Evolutionary conservation across 2,113 vertebrate species (phyloP).

Genomic region (Myodes glareolus): DNA sequence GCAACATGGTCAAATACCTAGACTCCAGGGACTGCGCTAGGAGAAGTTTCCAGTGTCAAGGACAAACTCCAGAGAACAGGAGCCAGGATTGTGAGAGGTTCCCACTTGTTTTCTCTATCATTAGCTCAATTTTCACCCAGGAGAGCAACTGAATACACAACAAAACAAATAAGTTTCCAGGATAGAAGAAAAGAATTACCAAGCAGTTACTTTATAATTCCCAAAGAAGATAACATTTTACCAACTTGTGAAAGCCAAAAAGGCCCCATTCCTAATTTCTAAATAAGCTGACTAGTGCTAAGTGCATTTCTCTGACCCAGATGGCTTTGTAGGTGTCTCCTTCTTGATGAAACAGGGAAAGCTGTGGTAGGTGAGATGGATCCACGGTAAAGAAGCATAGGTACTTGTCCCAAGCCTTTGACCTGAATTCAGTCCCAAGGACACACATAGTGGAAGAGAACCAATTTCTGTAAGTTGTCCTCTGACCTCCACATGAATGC

Average conservation of each 20-base stretch:
- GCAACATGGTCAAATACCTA: slow-evolving; percentile 46
- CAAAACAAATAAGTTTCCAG: neutral
- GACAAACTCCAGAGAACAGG: slow-evolving; percentile 65
- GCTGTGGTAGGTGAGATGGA: neutral
- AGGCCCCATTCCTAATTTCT: neutral
- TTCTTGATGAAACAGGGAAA: neutral
- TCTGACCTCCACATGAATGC: neutral
- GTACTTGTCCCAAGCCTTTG: neutral
- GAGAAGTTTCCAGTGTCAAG: slow-evolving; percentile 33
- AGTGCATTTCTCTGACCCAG: neutral
- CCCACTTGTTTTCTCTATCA: slow-evolving; percentile 63
- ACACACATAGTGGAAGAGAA: neutral
- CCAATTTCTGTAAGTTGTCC: neutral
- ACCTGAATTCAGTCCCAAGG: neutral
- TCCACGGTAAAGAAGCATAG: too few relatives aligned
- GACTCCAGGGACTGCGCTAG: slow-evolving; percentile 52
- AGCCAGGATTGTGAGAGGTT: slow-evolving; percentile 68
- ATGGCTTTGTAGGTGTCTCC: neutral
- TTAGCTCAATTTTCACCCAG: slow-evolving; percentile 69
- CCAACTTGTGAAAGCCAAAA: neutral
- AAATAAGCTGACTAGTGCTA: neutral
- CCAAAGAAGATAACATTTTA: neutral
- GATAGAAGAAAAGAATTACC: slow-evolving; percentile 33
- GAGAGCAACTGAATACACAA: slow-evolving; percentile 32
- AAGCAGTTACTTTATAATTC: neutral